Conservation (phyloP, 2,888 invertebrate species). For the Drosophila conformis region DNA sequence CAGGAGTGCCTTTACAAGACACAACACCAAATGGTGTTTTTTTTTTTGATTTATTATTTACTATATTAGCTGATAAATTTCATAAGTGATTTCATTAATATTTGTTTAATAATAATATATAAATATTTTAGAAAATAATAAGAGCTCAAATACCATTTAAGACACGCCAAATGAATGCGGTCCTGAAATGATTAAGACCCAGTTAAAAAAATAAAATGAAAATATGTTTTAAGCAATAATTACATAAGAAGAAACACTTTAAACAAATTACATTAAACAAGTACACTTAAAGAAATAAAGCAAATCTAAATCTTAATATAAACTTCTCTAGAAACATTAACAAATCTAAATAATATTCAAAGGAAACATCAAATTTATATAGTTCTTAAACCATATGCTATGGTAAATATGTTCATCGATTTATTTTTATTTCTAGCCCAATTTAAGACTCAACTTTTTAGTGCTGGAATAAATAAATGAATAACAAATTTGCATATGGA, state of each 20-base stretch:
- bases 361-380: background rate
- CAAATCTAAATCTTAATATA: fast-evolving
- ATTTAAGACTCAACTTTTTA: background rate
- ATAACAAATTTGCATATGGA: background rate
- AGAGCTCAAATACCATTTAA: background rate
- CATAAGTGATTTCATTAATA: background rate
- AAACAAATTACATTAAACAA: background rate
- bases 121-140: background rate
- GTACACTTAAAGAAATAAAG: fast-evolving
- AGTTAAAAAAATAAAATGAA: fast-evolving
- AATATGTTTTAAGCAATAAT: background rate
- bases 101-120: no score
- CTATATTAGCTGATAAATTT: background rate
- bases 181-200: background rate
- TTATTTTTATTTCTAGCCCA: background rate
- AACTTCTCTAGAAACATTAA: background rate
- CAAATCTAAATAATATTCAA: background rate
- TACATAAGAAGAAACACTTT: background rate
- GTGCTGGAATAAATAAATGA: background rate
- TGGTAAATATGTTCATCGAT: fast-evolving
- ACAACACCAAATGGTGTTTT: fast-evolving
- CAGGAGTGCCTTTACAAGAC: no score
- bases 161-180: no score
- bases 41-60: background rate
- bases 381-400: background rate